Conservation (phyloP, 2,113 vertebrate genomes). For the Leptosomus discolor region DNA sequence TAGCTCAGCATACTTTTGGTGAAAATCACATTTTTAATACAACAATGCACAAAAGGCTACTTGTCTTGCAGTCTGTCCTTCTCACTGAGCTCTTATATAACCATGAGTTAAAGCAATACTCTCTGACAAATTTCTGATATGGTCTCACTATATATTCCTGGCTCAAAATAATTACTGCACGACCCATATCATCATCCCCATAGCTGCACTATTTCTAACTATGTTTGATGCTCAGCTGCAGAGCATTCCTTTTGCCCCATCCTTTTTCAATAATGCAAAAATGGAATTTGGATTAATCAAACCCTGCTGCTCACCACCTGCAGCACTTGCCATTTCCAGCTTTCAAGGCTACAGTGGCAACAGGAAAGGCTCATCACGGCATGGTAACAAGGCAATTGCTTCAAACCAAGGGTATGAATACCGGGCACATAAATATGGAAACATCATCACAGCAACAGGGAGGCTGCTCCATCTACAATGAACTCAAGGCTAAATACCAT, state of each 20-base stretch:
- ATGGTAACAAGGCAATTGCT: background rate
- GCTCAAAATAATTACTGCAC: background rate
- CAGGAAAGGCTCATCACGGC: constrained; percentile 3
- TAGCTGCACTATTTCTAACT: background rate
- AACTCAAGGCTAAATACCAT: constrained; percentile 27
- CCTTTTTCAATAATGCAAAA: background rate
- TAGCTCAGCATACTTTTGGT: background rate
- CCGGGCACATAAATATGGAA: background rate
- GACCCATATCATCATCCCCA: background rate
- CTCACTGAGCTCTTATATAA: background rate
- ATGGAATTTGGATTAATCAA: constrained; percentile 49
- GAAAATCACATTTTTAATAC: background rate
- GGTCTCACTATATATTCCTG: background rate
- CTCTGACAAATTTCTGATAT: background rate
- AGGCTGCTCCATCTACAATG: background rate
- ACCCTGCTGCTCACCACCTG: constrained; percentile 17
- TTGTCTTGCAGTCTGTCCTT: background rate
- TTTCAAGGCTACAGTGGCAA: constrained; percentile 12
- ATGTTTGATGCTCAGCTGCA: background rate
- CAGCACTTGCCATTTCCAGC: constrained; percentile 27
- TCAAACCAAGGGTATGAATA: background rate
- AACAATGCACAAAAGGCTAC: background rate
- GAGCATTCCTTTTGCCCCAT: background rate
- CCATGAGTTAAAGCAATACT: background rate
- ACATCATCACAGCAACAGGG: background rate